These are phyloP conservation scores for Diorhabda carinulata DNA, from an alignment of 1,140 invertebrate species.

Conservation along the genomic window DNA sequence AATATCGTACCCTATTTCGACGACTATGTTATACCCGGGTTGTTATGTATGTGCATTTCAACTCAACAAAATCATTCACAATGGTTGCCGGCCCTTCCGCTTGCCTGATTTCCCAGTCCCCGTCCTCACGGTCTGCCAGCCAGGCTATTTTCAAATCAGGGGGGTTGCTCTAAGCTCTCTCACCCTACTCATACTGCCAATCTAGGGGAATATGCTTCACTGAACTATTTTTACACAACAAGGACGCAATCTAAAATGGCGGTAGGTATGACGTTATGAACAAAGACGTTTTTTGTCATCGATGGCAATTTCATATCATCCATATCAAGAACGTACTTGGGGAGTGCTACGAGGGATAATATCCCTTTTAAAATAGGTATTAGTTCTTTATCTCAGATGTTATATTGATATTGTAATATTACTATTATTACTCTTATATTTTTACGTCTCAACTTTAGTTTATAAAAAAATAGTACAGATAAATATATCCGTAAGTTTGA, in stretches of 20 bases:
- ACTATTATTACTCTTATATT: no score
- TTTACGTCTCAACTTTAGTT: no score
- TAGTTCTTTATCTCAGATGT: no score
- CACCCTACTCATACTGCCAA: constrained; percentile 36
- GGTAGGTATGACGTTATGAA: constrained; percentile 15
- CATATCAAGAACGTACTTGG: not conserved
- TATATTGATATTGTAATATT: no score
- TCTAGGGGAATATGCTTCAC: constrained; percentile 41
- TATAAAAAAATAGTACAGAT: no score
- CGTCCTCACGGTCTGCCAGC: constrained; percentile 12
- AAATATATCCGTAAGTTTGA: no score
- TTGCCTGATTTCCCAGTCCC: constrained; percentile 28
- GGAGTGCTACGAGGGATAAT: no score
- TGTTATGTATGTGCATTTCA: constrained; percentile 19
- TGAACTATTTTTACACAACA: constrained; percentile 42
- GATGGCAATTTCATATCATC: constrained; percentile 9
- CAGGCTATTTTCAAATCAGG: constrained; percentile 17
- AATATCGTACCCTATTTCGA: not conserved
- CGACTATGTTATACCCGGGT: not conserved
- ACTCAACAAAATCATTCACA: constrained; percentile 26
- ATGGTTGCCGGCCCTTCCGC: constrained; percentile 34
- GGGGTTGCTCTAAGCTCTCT: constrained; percentile 30
- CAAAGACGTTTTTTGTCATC: constrained; percentile 17
- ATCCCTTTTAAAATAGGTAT: no score
- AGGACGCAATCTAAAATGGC: constrained; percentile 41